Percentiles rank a stretch among this genome's conserved stretches.
phyloP scores from a whole-genome alignment of 2,113 vertebrate genomes.

The Brachypodius melanocephalos region DNA sequence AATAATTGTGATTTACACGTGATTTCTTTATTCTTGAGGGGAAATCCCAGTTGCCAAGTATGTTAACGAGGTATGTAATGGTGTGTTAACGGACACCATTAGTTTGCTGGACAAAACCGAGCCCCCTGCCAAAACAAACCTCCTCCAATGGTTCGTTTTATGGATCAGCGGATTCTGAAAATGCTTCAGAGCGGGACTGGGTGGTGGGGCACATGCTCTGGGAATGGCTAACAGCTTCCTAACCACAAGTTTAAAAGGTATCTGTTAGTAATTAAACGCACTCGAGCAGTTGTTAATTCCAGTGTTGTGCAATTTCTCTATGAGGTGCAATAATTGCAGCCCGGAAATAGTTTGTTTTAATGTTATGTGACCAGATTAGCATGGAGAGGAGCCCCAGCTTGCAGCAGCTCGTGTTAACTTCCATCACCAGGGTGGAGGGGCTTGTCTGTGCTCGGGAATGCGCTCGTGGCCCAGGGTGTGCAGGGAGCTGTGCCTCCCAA shows the following conservation, averaged over 20 bases:
- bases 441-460: neutral
- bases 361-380: slow-evolving; percentile 26
- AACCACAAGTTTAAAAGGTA: slow-evolving; percentile 53
- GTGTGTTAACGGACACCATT: slow-evolving; percentile 76
- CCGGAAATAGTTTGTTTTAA: slow-evolving; percentile 47
- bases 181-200: slow-evolving; percentile 47
- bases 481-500: neutral
- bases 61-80: slow-evolving; percentile 79
- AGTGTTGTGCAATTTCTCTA: slow-evolving; percentile 14
- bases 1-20: slow-evolving; percentile 67
- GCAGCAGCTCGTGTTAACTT: neutral
- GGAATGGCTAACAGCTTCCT: slow-evolving; percentile 48
- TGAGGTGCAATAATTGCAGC: slow-evolving; percentile 59
- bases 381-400: slow-evolving; percentile 1
- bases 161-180: slow-evolving; percentile 69
- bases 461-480: fast-evolving
- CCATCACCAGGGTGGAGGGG: neutral
- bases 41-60: slow-evolving; percentile 77
- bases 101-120: slow-evolving; percentile 72
- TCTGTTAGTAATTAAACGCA: slow-evolving; percentile 74
- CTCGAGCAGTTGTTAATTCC: slow-evolving; percentile 33
- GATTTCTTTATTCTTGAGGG: slow-evolving; percentile 66
- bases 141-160: slow-evolving; percentile 62
- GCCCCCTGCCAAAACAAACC: slow-evolving; percentile 78
- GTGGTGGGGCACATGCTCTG: slow-evolving; percentile 6